Evolutionary conservation across 2,797 vertebrate species (phyloP).

Genomic region (Lithobates pipiens): DNA sequence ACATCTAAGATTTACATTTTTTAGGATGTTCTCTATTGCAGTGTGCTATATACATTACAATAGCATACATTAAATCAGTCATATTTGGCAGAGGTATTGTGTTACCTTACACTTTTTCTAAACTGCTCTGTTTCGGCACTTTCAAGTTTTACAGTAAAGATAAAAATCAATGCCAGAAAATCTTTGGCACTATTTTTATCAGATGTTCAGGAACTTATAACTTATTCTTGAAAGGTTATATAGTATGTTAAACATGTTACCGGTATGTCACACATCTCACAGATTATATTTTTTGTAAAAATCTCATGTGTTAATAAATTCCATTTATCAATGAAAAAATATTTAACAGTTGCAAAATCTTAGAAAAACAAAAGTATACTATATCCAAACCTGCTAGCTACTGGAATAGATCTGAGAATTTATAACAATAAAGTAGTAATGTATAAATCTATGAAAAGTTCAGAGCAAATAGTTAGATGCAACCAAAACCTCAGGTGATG

Average conservation of each 20-base stretch:
- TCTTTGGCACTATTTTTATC: conserved; percentile 19
- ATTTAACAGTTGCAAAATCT: too few species aligned
- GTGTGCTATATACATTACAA: neutral
- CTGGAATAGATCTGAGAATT: too few species aligned
- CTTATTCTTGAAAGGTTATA: neutral
- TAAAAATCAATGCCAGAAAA: conserved; percentile 7
- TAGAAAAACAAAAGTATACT: too few species aligned
- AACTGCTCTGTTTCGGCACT: conserved; percentile 33
- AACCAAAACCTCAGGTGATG: too few species aligned
- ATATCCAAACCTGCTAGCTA: too few species aligned
- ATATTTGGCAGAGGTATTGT: conserved; percentile 30
- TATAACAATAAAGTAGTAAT: too few species aligned
- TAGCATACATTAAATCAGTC: neutral
- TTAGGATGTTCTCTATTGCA: neutral
- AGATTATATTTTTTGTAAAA: too few species aligned
- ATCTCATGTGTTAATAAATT: too few species aligned
- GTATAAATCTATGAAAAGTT: too few species aligned
- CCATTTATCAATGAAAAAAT: too few species aligned
- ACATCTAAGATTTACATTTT: too few species aligned
- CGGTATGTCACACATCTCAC: neutral
- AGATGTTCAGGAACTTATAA: neutral
- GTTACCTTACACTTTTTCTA: conserved; percentile 35
- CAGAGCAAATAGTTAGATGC: too few species aligned
- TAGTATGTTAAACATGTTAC: neutral
- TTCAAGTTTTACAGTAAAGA: conserved; percentile 5